Base-by-base conservation (phyloP, 1,140 invertebrate species). In the Tetraneura akinire region DNA sequence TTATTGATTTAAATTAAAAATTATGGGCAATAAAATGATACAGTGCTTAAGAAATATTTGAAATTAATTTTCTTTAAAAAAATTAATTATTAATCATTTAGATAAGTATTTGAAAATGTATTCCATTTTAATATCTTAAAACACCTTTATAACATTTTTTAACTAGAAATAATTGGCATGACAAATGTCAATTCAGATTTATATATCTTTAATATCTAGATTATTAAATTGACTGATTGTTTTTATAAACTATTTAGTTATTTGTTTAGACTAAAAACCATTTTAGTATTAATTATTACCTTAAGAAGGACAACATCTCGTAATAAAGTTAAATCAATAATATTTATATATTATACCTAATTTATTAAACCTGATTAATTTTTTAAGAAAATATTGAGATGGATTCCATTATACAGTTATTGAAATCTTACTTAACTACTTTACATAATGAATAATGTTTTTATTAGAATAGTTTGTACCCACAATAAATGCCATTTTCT, bases 151-250 rank as follows among this genome's bases (percentile, higher is more conserved):
- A 16, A 18, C 49, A 18, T 51, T 51, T 51, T 51, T 51, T 51
- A 55, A 55, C 51, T 10, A 47, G 4, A 57, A 26, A 29, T 60
- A 60, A 29, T 60, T 60, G 23, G 26, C 55, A 26, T 29, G 3
- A 26, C 55, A 60, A 29, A 14, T 60, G 11, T 26, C 32, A 37
- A 26, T 60, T 60, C 14, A 14, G 11, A 32, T 62, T 66, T 21
- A 11, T 42, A 42, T 66, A 21, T 14, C 32, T 70, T 23, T 26
- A 0, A 5, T 29, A 26, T 71, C 23, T 23, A 70, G 23, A 29
- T 70, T 18, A 23, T 16, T 11, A 51, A 71, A 51, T 29, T 51
- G 68, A 71, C 68, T 71, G 68, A 71, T 71, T 51, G 26, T 47
- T 70, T 68, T 70, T 32, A 26, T 51, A 49, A 70, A 47, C 3